Percentiles rank a stretch among this genome's conserved stretches.
phyloP scores from a whole-genome alignment of 1,140 invertebrate genomes.

The Tribolium madens region DNA sequence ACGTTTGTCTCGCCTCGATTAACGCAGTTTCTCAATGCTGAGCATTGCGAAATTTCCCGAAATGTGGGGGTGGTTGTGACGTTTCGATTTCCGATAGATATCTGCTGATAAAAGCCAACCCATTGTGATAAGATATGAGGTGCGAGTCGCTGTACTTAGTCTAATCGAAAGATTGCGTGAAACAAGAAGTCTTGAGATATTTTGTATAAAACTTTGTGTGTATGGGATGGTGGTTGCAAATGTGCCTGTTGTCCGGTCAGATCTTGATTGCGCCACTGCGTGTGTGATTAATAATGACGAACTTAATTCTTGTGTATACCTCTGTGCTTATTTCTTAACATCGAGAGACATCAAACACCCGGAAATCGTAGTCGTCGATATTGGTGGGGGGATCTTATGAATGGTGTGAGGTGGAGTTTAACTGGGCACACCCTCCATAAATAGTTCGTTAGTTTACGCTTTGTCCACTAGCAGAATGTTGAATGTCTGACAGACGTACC shows the following conservation, averaged over 20 bases:
- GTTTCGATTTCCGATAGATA: slow-evolving; percentile 13
- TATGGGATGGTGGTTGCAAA: too few relatives aligned
- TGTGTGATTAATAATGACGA: slow-evolving; percentile 34
- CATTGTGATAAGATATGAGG: neutral
- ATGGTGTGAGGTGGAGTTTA: slow-evolving; percentile 40
- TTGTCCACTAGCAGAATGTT: slow-evolving; percentile 48
- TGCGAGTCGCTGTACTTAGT: too few relatives aligned
- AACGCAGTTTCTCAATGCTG: neutral
- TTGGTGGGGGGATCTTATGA: slow-evolving; percentile 37
- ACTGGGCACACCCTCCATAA: slow-evolving; percentile 51
- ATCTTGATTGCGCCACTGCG: neutral
- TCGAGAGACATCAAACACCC: slow-evolving; percentile 9
- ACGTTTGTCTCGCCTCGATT: slow-evolving; percentile 4
- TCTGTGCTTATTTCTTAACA: neutral
- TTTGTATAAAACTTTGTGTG: too few relatives aligned
- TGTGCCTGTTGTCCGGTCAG: too few relatives aligned
- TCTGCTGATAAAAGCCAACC: neutral
- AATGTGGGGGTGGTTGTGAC: neutral
- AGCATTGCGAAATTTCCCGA: neutral
- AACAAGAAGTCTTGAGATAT: too few relatives aligned
- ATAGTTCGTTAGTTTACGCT: slow-evolving; percentile 45
- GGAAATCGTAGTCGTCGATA: slow-evolving; percentile 34
- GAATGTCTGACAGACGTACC: slow-evolving; percentile 50
- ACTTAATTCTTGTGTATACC: slow-evolving; percentile 12
- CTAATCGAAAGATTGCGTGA: too few relatives aligned